Conservation (phyloP, 2,797 vertebrate species). For the Tokudaia muenninki region DNA sequence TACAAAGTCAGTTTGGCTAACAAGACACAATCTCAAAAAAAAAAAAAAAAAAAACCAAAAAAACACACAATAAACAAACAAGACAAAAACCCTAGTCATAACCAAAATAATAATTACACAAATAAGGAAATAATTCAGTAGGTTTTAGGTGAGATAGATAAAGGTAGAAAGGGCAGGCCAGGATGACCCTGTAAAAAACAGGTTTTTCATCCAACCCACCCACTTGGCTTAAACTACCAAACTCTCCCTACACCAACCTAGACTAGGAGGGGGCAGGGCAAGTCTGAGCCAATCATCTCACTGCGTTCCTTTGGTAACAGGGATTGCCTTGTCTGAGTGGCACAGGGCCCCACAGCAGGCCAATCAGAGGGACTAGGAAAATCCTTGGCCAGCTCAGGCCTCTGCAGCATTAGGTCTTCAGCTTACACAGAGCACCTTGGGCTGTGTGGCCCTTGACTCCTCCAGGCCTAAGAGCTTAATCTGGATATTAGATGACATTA, state of each 20-base stretch:
- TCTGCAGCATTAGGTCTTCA: neutral
- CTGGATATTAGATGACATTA: neutral
- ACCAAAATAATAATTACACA: neutral
- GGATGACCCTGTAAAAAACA: neutral
- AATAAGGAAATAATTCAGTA: slow-evolving; percentile 1
- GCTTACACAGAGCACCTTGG: neutral
- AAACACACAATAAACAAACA: neutral
- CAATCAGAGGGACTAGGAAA: neutral
- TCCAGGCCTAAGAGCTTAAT: neutral
- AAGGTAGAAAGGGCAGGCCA: neutral
- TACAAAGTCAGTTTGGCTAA: neutral
- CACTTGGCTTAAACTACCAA: neutral
- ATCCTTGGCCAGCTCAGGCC: neutral
- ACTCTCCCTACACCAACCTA: neutral
- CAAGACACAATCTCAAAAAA: neutral
- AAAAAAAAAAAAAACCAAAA: too few relatives aligned
- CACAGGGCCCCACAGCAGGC: neutral
- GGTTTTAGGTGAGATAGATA: neutral
- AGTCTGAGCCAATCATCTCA: neutral
- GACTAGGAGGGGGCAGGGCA: neutral
- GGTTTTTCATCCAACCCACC: neutral
- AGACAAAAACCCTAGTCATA: neutral
- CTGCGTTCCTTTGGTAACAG: neutral
- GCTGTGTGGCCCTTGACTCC: neutral
- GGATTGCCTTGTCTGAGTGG: neutral